A percentile compares a stretch with the other conserved stretches of the same genome.
Conservation (phyloP, 2,113 vertebrate genomes). For the Tetraodon nigroviridis region DNA sequence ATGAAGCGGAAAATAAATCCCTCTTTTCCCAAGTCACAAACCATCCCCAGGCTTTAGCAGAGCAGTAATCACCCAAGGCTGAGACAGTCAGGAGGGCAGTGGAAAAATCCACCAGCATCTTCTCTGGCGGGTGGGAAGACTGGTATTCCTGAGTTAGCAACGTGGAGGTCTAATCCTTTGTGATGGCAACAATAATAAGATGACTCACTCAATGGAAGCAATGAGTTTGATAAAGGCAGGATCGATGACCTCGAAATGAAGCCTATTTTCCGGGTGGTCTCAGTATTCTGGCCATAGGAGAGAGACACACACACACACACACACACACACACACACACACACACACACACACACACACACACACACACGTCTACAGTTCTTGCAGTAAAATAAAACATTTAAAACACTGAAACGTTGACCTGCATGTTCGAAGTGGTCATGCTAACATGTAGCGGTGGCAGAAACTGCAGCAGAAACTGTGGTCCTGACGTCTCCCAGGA, state of each 20-base stretch:
- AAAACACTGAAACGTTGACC: not conserved
- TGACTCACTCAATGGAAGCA: slow-evolving; percentile 47
- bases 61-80: slow-evolving; percentile 35
- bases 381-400: no score
- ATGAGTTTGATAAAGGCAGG: slow-evolving; percentile 47
- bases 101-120: slow-evolving; percentile 55
- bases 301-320: no score
- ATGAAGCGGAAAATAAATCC: slow-evolving; percentile 60
- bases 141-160: slow-evolving; percentile 35
- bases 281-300: slow-evolving; percentile 16
- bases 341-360: no score
- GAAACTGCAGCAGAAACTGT: not conserved
- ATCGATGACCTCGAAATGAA: slow-evolving; percentile 37
- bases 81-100: slow-evolving; percentile 26
- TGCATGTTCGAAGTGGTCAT: no score
- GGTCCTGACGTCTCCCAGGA: slow-evolving; percentile 48
- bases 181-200: slow-evolving; percentile 58
- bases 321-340: no score
- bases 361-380: no score
- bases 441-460: not conserved
- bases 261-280: slow-evolving; percentile 52
- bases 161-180: slow-evolving; percentile 55
- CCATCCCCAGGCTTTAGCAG: slow-evolving; percentile 50
- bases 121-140: slow-evolving; percentile 34
- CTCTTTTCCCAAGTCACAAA: slow-evolving; percentile 62